Evolutionary conservation across 2,888 invertebrate species (phyloP), one percentile per base, ranked within the genome.

Genomic region (Eudemis profundana): DNA sequence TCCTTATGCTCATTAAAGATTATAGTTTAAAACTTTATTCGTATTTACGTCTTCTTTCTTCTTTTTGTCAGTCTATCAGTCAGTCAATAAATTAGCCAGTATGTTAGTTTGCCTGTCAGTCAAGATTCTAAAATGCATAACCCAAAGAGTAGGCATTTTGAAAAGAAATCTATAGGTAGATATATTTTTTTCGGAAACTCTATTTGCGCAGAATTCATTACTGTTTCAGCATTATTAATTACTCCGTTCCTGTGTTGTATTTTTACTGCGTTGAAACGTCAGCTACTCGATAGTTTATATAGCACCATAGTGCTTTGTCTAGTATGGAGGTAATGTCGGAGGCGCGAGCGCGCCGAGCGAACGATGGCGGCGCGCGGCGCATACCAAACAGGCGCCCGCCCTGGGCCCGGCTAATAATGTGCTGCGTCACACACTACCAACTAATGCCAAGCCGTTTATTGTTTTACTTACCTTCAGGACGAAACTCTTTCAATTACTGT

Each of bases 351-450:
- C 78, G 77, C 54, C 38, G 42, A 19, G 74, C 79, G 78, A 78
- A 74, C 76, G 72, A 72, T 69, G 71, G 47, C 68, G 66, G 78
- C 49, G 81, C 78, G 81, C 50, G 57, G 73, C 70, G 90, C 84
- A 90, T 90, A 89, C 82, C 84, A 90, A 90, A 76, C 85, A 86
- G 86, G 61, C 62, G 47, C 57, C 63, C 56, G 65, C 67, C 73
- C 70, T 63, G 70, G 79, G 80, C 78, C 79, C 74, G 70, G 78
- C 83, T 85, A 86, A 88, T 87, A 89, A 87, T 84, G 82, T 82
- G 89, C 87, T 83, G 86, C 85, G 82, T 87, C 87, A 86, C 82
- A 85, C 76, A 83, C 80, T 77, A 77, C 76, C 76, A 72, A 72
- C 78, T 84, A 84, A 83, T 84, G 82, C 81, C 60, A 77, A 77